phyloP scores from a whole-genome alignment of 2,888 invertebrate genomes.

The Pseudanteris insignis region DNA sequence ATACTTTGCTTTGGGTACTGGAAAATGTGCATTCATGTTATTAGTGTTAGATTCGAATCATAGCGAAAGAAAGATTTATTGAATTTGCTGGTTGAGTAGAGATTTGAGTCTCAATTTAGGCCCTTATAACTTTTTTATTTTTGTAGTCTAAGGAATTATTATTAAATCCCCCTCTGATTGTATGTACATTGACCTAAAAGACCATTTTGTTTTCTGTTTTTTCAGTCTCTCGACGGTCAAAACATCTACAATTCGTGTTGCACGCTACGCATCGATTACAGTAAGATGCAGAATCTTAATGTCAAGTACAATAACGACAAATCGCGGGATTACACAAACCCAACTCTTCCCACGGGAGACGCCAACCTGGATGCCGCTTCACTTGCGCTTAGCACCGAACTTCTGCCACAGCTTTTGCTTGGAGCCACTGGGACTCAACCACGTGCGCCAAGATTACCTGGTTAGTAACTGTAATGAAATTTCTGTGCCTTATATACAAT shows the following conservation, averaged over 20 bases:
- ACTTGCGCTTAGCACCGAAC: slow-evolving; percentile 75
- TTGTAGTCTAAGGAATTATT: too few species aligned
- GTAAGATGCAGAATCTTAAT: slow-evolving; percentile 96
- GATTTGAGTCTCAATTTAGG: too few species aligned
- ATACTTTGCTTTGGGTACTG: too few species aligned
- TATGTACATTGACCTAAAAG: too few species aligned
- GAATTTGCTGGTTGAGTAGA: too few species aligned
- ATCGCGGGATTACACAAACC: slow-evolving; percentile 98
- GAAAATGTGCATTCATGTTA: too few species aligned
- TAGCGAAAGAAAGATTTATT: too few species aligned
- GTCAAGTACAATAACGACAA: slow-evolving; percentile 99
- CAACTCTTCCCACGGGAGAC: slow-evolving; percentile 95
- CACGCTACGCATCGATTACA: slow-evolving; percentile 98
- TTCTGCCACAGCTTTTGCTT: slow-evolving; percentile 70
- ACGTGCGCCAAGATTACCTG: slow-evolving; percentile 62
- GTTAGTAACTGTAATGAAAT: slow-evolving; percentile 50
- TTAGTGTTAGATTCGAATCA: too few species aligned
- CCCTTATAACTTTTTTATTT: too few species aligned
- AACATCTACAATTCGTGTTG: slow-evolving; percentile 99
- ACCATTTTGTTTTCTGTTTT: slow-evolving; percentile 27
- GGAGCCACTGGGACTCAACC: slow-evolving; percentile 67
- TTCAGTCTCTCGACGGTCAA: slow-evolving; percentile 93
- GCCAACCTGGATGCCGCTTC: slow-evolving; percentile 73
- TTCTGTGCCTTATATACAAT: too few species aligned
- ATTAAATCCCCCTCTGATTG: slow-evolving; percentile 22